Evolutionary conservation across 1,140 invertebrate species (phyloP), one percentile per base, ranked within the genome.

Genomic region (Danaus melanippus): DNA sequence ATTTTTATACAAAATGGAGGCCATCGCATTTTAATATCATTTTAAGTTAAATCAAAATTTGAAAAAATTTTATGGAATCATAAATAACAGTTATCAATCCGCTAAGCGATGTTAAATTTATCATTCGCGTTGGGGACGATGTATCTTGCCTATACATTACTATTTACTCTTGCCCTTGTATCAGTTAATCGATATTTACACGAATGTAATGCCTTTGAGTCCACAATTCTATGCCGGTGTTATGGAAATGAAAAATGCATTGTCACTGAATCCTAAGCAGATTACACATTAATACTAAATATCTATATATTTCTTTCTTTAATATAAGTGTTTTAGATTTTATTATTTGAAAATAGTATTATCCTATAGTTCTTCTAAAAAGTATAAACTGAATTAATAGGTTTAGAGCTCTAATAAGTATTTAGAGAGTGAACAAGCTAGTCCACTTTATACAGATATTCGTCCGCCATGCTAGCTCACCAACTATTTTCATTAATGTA

Each of bases 401-500:
- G 21, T 41, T 46, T 46, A 50, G 41, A 50, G 44, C 42, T 32
- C 5, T 43, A 51, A 57, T 51, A 51, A 44, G 43, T 56, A 48
- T 54, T 51, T 60, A 5, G 12, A 53, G 53, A 12, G 51, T 17
- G 45, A 5, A 32, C 21, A 32, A 32, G 21, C 21, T 32, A 50
- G 55, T 58, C 47, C 58, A 62, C 53, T 59, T 58, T 46, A 54
- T 56, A 64, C 49, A 48, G 45, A 45, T 48, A 15, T 42, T 43
- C 44, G 46, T 11, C 47, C 58, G 44, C 21, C 21, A 32, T 32
- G 21, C 46, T 41, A 64, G 56, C 50, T 17, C 32, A 56, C 52
- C 57, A 75, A 71, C 69, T 71, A 73, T 76, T 76, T 73, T 71
- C 66, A 76, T 76, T 73, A 71, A 59, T 53, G 49, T 52, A 63